Percentiles rank a stretch among this genome's conserved stretches.
phyloP scores from a whole-genome alignment of 2,888 invertebrate genomes.

The Liopterus haemorrhoidalis region DNA sequence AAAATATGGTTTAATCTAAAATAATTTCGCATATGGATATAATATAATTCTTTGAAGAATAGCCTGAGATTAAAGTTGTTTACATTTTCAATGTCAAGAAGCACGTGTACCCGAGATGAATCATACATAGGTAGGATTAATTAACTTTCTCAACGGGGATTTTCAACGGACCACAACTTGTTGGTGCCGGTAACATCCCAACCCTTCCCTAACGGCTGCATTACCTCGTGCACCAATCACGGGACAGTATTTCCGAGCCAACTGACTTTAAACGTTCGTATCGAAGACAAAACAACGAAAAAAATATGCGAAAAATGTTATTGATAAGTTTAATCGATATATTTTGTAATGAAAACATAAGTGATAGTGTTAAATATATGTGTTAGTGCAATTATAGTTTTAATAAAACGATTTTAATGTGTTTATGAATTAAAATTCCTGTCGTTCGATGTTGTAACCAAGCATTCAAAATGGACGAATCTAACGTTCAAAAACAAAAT shows the following conservation, averaged over 20 bases:
- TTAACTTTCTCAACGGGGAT: slow-evolving; percentile 16
- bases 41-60: too few species aligned
- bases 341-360: slow-evolving; percentile 18
- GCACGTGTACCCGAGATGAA: slow-evolving; percentile 16
- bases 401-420: slow-evolving; percentile 14
- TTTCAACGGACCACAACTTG: not conserved
- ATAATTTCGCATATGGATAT: too few species aligned
- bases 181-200: not conserved
- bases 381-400: slow-evolving; percentile 14
- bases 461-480: slow-evolving; percentile 46
- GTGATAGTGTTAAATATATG: slow-evolving; percentile 11
- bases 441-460: slow-evolving; percentile 39
- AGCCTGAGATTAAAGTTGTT: too few species aligned
- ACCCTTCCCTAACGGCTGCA: not conserved
- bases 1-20: too few species aligned
- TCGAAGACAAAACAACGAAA: slow-evolving; percentile 23
- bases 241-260: slow-evolving; percentile 34
- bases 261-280: slow-evolving; percentile 22
- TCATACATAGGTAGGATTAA: slow-evolving; percentile 13
- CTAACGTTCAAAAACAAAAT: slow-evolving; percentile 42
- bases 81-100: slow-evolving; percentile 17
- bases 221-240: slow-evolving; percentile 38
- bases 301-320: slow-evolving; percentile 21
- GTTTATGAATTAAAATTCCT: slow-evolving; percentile 18
- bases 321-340: slow-evolving; percentile 20